Conservation (phyloP, 2,797 vertebrate species). For the Acrocephalus scirpaceus region DNA sequence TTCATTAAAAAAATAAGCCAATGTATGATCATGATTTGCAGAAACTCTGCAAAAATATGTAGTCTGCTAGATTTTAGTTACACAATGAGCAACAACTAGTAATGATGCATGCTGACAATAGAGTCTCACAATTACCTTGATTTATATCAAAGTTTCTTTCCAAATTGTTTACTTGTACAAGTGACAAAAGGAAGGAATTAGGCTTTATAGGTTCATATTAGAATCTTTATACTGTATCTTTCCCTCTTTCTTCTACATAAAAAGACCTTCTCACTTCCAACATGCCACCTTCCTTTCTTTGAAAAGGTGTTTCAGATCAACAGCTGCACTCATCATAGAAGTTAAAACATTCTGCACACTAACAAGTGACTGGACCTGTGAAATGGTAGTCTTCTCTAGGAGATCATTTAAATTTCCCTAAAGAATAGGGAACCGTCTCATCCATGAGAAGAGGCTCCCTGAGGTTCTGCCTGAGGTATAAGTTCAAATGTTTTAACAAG, state of each 20-base stretch:
- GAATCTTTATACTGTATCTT: neutral
- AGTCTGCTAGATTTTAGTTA: neutral
- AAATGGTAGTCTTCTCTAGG: neutral
- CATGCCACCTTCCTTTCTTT: neutral
- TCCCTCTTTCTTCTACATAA: neutral
- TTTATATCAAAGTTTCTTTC: neutral
- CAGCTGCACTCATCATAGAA: neutral
- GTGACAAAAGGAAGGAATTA: neutral
- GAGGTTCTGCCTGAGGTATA: neutral
- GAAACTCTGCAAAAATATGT: neutral
- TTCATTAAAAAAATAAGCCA: neutral
- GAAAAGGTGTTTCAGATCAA: neutral
- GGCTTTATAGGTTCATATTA: neutral
- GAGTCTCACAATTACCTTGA: neutral
- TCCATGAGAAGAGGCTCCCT: neutral
- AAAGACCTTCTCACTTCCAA: neutral
- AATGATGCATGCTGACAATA: neutral
- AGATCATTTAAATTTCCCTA: neutral
- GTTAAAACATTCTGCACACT: neutral
- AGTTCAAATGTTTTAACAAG: neutral
- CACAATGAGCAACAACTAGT: neutral
- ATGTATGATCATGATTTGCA: neutral
- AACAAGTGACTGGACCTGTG: neutral
- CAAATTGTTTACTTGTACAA: neutral
- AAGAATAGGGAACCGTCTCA: neutral